Base-by-base conservation (phyloP, 2,113 vertebrate genomes). In the Pomatostomus ruficeps region DNA sequence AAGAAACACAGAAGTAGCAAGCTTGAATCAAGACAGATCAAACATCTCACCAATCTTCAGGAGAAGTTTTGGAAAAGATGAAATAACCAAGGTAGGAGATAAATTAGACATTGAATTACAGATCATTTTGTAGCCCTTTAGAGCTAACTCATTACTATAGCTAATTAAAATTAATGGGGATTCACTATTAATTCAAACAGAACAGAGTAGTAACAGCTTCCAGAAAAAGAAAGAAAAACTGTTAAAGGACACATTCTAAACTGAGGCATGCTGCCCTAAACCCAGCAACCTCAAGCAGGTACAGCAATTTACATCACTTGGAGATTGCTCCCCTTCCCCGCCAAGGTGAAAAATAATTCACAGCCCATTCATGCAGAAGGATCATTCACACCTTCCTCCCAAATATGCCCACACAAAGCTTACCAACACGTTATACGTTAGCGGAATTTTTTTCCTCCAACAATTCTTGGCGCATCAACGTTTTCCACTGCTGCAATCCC, bases 21-120 rank as follows among this genome's bases (percentile, higher is more conserved):
- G 86, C 66, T 89, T 83, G 51, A 93, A 93, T 96, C 80, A 93
- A 97, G 94, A 95, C 67, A 97, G 92, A 96, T 91, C 84, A 93
- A 97, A 96, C 36, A 5, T 66, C 54, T 92, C 74, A 31, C 94
- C 92, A 70, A 29, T 88, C 89, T 96, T 87, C 46, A 59, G 72
- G 87, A 96, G 63, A 84, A 87, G 91, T 89, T 95, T 78, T 63
- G 10, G 59, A 85, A 80, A 66, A 91, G 51, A 93, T 80, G 6
- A 94, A 97, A 93, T 31, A 93, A 33, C 25, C 46, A 88, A 76
- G 55, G 65, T 67, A 91, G 59, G 43, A 88, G 28, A 94, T 62
- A 93, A 78, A 92, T 80, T 59, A 89, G 42, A 90, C 21, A 36
- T 6, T 76, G 65, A 82, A 87, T 88, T 91, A 94, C 80, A 80